These are phyloP conservation scores for Dendrophyllia cribrosa DNA, from an alignment of 64 coral and sea anemone species.

Conservation along the genomic window DNA sequence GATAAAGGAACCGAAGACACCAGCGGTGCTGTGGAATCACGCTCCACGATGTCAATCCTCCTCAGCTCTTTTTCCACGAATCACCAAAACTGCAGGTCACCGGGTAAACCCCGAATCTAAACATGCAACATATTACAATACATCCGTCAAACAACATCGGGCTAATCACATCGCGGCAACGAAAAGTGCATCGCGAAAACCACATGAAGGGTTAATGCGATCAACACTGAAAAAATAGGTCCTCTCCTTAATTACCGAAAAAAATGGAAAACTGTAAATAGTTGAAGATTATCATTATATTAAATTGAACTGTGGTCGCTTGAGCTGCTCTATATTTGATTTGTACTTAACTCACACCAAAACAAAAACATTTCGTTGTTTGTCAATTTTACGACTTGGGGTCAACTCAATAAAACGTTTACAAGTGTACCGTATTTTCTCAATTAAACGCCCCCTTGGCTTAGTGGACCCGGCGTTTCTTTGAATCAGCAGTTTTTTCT, in stretches of 20 bases:
- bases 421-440: too few species aligned
- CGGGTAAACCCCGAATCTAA: constrained; percentile 4
- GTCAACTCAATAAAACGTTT: too few species aligned
- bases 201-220: background rate
- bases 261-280: background rate
- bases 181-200: constrained; percentile 6
- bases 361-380: too few species aligned
- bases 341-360: too few species aligned
- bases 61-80: constrained; percentile 41
- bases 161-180: background rate
- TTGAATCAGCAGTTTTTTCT: too few species aligned
- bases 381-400: too few species aligned
- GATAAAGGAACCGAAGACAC: constrained; percentile 82
- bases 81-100: background rate
- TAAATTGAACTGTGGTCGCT: background rate
- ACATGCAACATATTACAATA: background rate
- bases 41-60: constrained; percentile 57
- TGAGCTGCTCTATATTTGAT: background rate
- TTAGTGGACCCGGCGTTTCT: too few species aligned
- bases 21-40: constrained; percentile 62
- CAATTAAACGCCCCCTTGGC: too few species aligned
- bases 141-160: background rate
- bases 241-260: background rate
- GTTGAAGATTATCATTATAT: background rate
- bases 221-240: constrained; percentile 17